These are phyloP conservation scores for Chelon labrosus DNA, from an alignment of 2,797 vertebrate species.

Conservation along the genomic window DNA sequence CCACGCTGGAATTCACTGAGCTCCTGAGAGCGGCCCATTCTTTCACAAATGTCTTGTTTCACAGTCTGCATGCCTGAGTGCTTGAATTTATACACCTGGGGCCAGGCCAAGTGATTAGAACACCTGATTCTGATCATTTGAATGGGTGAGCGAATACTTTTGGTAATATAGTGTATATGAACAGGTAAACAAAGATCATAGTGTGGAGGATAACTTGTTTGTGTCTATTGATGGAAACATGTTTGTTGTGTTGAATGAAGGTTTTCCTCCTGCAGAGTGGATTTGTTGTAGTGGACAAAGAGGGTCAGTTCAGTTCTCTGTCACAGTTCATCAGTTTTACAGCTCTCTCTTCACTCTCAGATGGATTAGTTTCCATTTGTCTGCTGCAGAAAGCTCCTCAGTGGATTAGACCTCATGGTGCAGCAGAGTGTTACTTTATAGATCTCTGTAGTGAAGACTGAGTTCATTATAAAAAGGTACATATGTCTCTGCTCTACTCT, in stretches of 20 bases:
- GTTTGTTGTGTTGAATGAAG: conserved; percentile 11
- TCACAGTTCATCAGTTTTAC: conserved; percentile 38
- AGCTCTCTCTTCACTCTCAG: conserved; percentile 14
- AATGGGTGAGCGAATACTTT: too few relatives aligned
- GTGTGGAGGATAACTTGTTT: background rate
- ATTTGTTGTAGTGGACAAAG: conserved; percentile 26
- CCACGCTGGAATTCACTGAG: too few relatives aligned
- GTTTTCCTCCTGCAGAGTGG: conserved; percentile 11
- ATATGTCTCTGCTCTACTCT: too few relatives aligned
- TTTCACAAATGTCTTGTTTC: too few relatives aligned
- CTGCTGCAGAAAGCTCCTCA: conserved; percentile 16
- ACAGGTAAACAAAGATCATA: background rate
- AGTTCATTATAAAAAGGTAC: conserved; percentile 16
- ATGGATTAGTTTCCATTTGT: conserved; percentile 20
- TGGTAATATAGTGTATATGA: too few relatives aligned
- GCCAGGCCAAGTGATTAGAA: too few relatives aligned
- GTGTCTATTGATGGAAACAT: conserved; percentile 3
- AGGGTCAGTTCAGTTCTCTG: conserved; percentile 13
- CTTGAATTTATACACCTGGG: too few relatives aligned
- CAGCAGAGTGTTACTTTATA: conserved; percentile 7
- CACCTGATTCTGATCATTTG: too few relatives aligned
- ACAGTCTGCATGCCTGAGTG: too few relatives aligned
- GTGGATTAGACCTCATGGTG: conserved; percentile 23
- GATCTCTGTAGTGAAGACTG: background rate
- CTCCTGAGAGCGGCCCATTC: too few relatives aligned